Conservation (phyloP, 2,113 vertebrate species). For the Dipodomys ordii region DNA sequence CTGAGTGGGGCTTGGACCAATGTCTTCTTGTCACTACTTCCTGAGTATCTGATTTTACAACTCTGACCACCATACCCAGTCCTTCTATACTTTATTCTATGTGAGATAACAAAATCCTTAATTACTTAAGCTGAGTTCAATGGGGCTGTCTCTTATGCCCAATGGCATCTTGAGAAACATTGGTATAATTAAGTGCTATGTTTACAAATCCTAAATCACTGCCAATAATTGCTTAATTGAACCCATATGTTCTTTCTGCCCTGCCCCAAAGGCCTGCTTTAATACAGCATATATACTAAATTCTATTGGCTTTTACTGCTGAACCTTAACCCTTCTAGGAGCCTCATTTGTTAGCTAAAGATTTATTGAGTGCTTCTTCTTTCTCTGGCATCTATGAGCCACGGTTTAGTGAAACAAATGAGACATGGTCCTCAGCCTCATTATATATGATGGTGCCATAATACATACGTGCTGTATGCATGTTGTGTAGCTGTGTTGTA, state of each 20-base stretch:
- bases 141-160: background rate
- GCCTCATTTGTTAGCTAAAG: background rate
- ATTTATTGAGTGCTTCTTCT: slow-evolving; percentile 32
- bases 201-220: slow-evolving; percentile 13
- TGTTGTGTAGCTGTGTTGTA: too few relatives aligned
- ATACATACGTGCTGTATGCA: background rate
- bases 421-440: background rate
- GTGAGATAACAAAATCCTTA: background rate
- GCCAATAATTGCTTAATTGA: background rate
- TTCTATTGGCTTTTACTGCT: background rate
- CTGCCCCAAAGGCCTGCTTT: background rate
- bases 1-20: too few relatives aligned
- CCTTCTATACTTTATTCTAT: background rate
- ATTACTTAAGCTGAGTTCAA: background rate
- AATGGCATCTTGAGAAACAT: slow-evolving; percentile 10
- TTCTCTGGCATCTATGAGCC: background rate
- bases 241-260: background rate
- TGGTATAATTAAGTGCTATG: background rate
- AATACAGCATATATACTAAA: background rate
- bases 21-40: too few relatives aligned
- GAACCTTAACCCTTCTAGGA: background rate
- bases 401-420: slow-evolving; percentile 34
- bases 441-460: background rate
- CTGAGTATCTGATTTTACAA: too few relatives aligned
- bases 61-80: too few relatives aligned